Evolutionary conservation across 2,113 vertebrate genomes (phyloP), one percentile per base, ranked within the genome.

Genomic region (Aleadryas rufinucha): DNA sequence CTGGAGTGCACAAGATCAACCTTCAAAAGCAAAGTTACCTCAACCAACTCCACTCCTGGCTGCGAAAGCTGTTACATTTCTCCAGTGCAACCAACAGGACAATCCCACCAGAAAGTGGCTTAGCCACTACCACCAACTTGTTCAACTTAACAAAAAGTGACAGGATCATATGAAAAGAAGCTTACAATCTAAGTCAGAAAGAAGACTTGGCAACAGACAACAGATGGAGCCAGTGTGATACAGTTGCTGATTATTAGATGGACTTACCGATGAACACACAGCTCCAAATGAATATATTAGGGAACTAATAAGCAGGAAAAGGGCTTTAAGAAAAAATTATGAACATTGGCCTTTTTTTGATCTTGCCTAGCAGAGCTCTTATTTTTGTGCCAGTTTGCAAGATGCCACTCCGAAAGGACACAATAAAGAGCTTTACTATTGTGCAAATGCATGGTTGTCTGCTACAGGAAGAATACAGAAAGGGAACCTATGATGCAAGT

Each of bases 401-500:
- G 80, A 79, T 33, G 65, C 42, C 76, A 59, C 3, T 13, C 52
- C 86, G 50, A 45, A 87, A 80, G 31, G n/a, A 45, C 41, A 70
- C 52, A 86, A 80, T 24, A 31, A 84, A 69, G 66, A 74, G 76
- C 56, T 83, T 41, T 63, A 13, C 80, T 26, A 23, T 44, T 81
- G 59, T 94, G 86, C 78, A 94, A 91, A 90, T 35, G 53, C 52
- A 27, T 7, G 35, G 37, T 23, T 82, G 52, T 81, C 35, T 2
- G 75, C 56, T 78, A 81, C 13, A 72, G 87, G 61, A 94, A 94
- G 72, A 91, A 88, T 24, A 93, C 49, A 87, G 86, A 89, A 93
- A 72, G 72, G 77, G 89, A 96, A 95, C 81, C 49, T 65, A 59
- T 91, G 80, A 96, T 89, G 90, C 59, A 90, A 96, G 87, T 23